These are phyloP conservation scores for Arremon brunneinucha DNA, from an alignment of 2,797 vertebrate species.

Conservation along the genomic window DNA sequence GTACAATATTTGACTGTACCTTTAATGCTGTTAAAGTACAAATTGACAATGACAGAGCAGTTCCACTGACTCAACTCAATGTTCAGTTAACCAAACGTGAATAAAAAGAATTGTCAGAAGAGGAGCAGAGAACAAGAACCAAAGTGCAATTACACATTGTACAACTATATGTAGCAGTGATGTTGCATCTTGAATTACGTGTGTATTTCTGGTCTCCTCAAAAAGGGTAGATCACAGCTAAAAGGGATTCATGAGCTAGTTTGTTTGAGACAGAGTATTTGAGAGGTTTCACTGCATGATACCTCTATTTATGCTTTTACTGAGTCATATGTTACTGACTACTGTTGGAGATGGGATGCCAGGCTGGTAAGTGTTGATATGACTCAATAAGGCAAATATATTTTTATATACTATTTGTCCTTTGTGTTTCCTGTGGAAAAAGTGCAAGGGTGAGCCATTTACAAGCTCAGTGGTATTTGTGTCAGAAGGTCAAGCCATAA, in stretches of 20 bases:
- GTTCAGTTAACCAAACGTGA: neutral
- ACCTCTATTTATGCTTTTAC: neutral
- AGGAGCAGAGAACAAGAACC: neutral
- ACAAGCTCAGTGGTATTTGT: neutral
- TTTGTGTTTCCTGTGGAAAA: neutral
- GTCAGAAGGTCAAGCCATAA: neutral
- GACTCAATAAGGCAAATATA: neutral
- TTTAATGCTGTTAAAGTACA: neutral
- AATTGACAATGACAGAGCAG: neutral
- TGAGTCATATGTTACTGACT: neutral
- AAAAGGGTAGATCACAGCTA: neutral
- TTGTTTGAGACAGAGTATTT: neutral
- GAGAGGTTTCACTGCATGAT: neutral
- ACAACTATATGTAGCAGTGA: accelerated
- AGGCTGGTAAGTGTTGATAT: neutral
- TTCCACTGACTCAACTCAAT: neutral
- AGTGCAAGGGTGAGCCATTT: neutral
- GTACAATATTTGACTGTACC: neutral
- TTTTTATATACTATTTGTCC: neutral
- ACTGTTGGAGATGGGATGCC: neutral
- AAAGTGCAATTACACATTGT: neutral
- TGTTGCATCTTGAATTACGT: neutral
- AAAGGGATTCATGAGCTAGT: neutral
- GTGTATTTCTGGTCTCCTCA: neutral
- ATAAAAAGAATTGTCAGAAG: neutral